Percentiles rank a stretch among this genome's conserved stretches.
phyloP scores from a whole-genome alignment of 1,140 invertebrate genomes.

The Pogonus chalceus region DNA sequence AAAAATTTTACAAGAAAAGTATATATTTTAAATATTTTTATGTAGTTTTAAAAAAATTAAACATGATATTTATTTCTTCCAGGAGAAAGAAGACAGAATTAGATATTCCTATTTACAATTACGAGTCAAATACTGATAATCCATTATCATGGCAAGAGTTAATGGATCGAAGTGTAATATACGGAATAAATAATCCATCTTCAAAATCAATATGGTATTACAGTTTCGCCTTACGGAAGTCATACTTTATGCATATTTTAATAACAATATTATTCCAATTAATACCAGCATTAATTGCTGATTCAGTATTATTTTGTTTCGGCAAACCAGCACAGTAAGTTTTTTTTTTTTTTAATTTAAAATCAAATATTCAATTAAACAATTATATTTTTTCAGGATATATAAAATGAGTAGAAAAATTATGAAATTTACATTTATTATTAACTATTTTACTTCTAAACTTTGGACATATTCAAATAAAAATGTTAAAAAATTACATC shows the following conservation, averaged over 20 bases:
- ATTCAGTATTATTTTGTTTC: conserved; percentile 45
- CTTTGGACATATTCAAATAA: conserved; percentile 62
- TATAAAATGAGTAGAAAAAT: conserved; percentile 62
- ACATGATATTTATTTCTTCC: conserved; percentile 18
- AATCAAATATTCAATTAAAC: background rate
- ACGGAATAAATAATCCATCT: conserved; percentile 42
- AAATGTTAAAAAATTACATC: conserved; percentile 48
- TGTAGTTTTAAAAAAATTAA: background rate
- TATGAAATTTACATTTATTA: conserved; percentile 55
- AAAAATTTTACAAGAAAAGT: conserved; percentile 23
- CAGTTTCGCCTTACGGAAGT: conserved; percentile 41
- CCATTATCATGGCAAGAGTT: conserved; percentile 50
- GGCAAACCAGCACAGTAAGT: conserved; percentile 54
- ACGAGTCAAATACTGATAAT: conserved; percentile 52
- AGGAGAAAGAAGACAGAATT: conserved; percentile 23
- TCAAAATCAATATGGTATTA: conserved; percentile 45
- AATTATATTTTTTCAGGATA: conserved; percentile 28
- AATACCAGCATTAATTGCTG: conserved; percentile 57
- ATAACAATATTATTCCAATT: no score
- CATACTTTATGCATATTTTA: conserved; percentile 40
- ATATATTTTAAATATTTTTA: background rate
- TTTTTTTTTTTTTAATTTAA: background rate
- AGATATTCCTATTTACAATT: conserved; percentile 54
- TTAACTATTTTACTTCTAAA: conserved; percentile 60
- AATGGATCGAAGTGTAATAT: conserved; percentile 35